A percentile compares a stretch with the other conserved stretches of the same genome.
Evolutionary conservation across 64 coral and sea anemone species (phyloP).

Genomic region (Montipora capricornis): DNA sequence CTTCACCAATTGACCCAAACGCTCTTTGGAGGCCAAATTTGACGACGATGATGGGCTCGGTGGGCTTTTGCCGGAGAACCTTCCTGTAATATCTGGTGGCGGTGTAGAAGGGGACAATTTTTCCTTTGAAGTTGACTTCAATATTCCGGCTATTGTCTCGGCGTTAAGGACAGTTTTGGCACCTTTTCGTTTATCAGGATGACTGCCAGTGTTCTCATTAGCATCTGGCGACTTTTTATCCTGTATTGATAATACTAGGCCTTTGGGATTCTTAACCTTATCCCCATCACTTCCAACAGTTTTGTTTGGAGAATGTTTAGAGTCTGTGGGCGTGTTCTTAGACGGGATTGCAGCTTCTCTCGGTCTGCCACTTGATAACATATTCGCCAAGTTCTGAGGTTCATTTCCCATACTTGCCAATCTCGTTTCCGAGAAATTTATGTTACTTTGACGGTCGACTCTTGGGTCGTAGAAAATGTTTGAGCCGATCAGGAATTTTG

Average conservation of each 20-base stretch:
- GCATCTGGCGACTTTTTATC: background rate
- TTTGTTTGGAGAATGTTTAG: slow-evolving; percentile 19
- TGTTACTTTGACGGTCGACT: background rate
- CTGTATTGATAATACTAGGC: background rate
- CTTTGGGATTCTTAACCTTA: slow-evolving; percentile 9
- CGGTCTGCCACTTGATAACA: background rate
- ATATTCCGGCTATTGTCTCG: background rate
- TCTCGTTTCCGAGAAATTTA: background rate
- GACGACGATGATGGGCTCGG: slow-evolving; percentile 62
- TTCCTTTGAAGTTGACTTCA: background rate
- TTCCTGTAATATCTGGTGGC: slow-evolving; percentile 22
- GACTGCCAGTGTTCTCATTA: background rate
- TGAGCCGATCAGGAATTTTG: background rate
- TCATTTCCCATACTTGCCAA: background rate
- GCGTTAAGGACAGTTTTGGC: background rate
- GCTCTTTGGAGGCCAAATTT: slow-evolving; percentile 78
- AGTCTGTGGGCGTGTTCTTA: background rate
- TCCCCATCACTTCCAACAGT: background rate
- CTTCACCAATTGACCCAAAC: slow-evolving; percentile 87
- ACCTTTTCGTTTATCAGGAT: background rate
- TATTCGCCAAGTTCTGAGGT: background rate
- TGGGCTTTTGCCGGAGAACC: slow-evolving; percentile 28
- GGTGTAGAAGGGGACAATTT: background rate
- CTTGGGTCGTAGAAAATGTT: slow-evolving; percentile 26
- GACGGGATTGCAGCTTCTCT: background rate